Evolutionary conservation across 2,113 vertebrate genomes (phyloP).

Genomic region (Eulemur macaco): DNA sequence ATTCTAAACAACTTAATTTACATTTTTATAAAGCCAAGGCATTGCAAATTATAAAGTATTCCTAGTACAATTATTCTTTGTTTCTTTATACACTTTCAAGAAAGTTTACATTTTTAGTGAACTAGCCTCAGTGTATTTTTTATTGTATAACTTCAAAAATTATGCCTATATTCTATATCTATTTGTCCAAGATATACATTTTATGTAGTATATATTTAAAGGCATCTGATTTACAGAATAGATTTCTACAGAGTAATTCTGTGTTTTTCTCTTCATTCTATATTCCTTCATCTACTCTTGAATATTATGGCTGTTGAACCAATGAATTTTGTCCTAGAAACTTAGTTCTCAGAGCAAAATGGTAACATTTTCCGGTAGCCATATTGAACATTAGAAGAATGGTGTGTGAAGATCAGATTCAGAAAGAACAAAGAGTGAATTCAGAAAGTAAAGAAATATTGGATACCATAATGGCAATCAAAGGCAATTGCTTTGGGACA

Average conservation of each 20-base stretch:
- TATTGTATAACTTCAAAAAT: not conserved
- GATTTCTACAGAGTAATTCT: not conserved
- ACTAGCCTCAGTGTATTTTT: not conserved
- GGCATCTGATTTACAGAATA: not conserved
- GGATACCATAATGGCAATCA: accelerated
- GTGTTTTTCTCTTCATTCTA: not conserved
- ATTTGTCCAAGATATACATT: not conserved
- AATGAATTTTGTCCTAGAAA: not conserved
- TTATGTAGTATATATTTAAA: not conserved
- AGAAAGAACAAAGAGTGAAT: not conserved
- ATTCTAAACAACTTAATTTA: not conserved
- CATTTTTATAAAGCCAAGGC: not conserved
- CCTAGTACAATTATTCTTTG: not conserved
- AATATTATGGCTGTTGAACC: not conserved
- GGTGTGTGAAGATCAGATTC: not conserved
- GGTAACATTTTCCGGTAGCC: not conserved
- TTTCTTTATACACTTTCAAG: not conserved
- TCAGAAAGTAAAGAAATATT: not conserved
- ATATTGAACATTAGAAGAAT: not conserved
- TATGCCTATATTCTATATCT: not conserved
- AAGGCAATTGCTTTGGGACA: not conserved
- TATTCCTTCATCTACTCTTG: not conserved
- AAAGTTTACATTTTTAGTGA: not conserved
- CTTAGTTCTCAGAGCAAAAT: not conserved
- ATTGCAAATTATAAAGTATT: not conserved